Percentiles rank a stretch among this genome's conserved stretches.
Evolutionary conservation across 1,140 invertebrate genomes (phyloP).

Genomic region (Aphidius gifuensis): DNA sequence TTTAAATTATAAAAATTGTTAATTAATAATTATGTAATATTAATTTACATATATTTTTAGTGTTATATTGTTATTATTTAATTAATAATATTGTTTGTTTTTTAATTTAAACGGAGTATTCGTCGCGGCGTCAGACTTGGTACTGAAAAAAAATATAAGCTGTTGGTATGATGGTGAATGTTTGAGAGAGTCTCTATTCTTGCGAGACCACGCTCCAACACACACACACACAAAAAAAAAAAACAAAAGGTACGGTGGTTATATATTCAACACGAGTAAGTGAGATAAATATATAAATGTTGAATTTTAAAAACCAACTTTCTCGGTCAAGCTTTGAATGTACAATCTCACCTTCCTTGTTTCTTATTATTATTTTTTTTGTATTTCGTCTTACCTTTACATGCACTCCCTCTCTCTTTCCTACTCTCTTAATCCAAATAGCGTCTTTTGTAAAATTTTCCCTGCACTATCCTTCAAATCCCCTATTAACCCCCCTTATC

Average conservation of each 20-base stretch:
- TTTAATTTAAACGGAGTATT: background rate
- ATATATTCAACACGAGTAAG: no score
- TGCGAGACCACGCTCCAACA: background rate
- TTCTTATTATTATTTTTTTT: no score
- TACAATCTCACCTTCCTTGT: background rate
- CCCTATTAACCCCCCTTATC: background rate
- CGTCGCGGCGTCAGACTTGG: conserved; percentile 8
- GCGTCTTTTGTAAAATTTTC: no score
- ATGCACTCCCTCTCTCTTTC: background rate
- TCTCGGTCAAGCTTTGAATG: conserved; percentile 3
- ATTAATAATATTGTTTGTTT: background rate
- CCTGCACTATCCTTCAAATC: no score
- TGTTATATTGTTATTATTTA: conserved; percentile 1
- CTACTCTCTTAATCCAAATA: background rate
- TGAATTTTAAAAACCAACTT: background rate
- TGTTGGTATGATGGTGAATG: background rate
- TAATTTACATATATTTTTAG: background rate
- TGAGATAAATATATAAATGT: background rate
- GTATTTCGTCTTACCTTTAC: no score
- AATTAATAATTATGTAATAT: no score
- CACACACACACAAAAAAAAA: no score
- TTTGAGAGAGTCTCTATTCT: conserved; percentile 13
- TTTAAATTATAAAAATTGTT: no score
- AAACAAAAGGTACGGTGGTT: no score
- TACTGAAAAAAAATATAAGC: background rate